Base-by-base conservation (phyloP, 2,797 vertebrate species). In the Myotis myotis region DNA sequence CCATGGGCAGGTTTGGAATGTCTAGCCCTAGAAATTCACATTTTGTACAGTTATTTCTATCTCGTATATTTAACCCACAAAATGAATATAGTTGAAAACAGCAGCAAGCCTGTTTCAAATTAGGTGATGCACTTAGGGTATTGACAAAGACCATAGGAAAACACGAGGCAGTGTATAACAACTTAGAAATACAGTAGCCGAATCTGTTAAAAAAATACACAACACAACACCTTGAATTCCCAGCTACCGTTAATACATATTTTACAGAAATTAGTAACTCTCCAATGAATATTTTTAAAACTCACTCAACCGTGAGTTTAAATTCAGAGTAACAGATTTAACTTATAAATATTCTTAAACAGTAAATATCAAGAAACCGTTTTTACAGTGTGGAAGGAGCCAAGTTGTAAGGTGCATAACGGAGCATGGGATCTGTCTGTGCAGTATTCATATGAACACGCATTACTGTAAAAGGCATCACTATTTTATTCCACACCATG, bases 11-110 rank as follows among this genome's bases (percentile, higher is more conserved):
- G 97, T 92, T 41, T 41, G 98, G 98, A 98, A 98, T 98, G 98
- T 99, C 98, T 99, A 98, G 97, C 94, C 97, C 98, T 95, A 97
- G 94, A 98, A 97, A 96, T 97, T 97, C 97, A 98, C 96, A 98
- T 98, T 98, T 98, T 96, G 93, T 97, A 89, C 96, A 97, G 97
- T 97, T 97, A 97, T 97, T 98, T 98, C 97, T 98, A 94, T 98
- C 97, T 98, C 96, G 1, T 96, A 51, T 95, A 85, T 95, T 98
- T 97, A 97, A 97, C 87, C 97, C 98, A 97, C 97, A 98, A 97
- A 95, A 47, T 94, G 95, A 97, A 96, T 95, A 86, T 60, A 96
- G 97, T 66, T 95, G 87, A 97, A 98, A 98, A 97, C 96, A 98
- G 97, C 93, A 97, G 97, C 92, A 96, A 95, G 93, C 97, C 98